Percentiles rank a stretch among this genome's conserved stretches.
phyloP scores from a whole-genome alignment of 2,113 vertebrate genomes.

The Nothoprocta pentlandii region DNA sequence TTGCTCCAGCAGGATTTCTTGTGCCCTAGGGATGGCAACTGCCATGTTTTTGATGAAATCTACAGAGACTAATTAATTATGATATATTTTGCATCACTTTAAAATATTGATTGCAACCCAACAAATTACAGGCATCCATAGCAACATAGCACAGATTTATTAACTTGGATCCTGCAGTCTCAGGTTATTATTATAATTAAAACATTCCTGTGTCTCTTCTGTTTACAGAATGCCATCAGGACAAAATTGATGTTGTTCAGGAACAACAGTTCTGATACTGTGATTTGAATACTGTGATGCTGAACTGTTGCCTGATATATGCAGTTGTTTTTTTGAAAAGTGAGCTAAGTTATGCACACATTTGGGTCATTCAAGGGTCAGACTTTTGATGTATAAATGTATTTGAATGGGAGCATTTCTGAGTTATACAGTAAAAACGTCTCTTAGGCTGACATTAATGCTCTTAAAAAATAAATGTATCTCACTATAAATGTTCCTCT shows the following conservation, averaged over 20 bases:
- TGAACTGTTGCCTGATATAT: not conserved
- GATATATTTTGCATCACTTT: conserved; percentile 25
- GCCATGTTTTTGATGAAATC: conserved; percentile 7
- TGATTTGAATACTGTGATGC: not conserved
- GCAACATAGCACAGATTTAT: not conserved
- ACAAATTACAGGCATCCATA: not conserved
- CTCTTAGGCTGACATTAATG: not conserved
- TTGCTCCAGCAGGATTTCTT: not conserved
- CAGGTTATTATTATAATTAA: conserved; percentile 35
- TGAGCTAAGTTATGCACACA: not conserved
- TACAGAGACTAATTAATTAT: conserved; percentile 24
- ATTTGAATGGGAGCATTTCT: not conserved
- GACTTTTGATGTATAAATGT: not conserved
- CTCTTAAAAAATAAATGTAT: not conserved
- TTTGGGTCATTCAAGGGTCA: not conserved
- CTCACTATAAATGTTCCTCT: not conserved
- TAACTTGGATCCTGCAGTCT: not conserved
- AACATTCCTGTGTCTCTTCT: not conserved
- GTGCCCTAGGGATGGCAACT: not conserved
- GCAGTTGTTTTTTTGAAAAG: not conserved
- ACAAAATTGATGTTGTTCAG: not conserved
- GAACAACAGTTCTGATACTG: not conserved
- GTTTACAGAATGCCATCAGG: not conserved
- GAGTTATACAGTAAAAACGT: not conserved
- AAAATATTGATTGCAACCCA: not conserved